Percentiles rank a stretch among this genome's conserved stretches.
phyloP scores from a whole-genome alignment of 2,888 invertebrate species.

The Lumbricus terrestris region DNA sequence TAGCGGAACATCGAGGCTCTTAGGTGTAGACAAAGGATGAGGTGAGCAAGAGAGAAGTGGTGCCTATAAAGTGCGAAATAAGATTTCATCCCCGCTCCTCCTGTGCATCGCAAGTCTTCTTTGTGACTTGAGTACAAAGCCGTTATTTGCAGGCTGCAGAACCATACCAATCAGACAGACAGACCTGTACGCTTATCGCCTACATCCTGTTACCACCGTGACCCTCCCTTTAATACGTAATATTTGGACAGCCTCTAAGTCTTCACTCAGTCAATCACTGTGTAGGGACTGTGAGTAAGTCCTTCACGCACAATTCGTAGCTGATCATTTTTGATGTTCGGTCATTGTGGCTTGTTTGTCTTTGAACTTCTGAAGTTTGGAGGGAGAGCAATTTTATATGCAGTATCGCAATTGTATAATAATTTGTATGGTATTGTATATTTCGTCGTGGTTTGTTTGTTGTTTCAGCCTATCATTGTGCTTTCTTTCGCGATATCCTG shows the following conservation, averaged over 20 bases:
- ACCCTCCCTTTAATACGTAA: too few species aligned
- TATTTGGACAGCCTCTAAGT: not conserved
- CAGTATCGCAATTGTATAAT: too few species aligned
- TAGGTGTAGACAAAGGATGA: not conserved
- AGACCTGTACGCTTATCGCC: too few species aligned
- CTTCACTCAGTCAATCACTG: not conserved
- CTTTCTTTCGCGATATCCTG: conserved; percentile 81
- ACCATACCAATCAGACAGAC: too few species aligned
- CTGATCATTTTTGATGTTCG: not conserved
- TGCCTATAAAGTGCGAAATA: not conserved
- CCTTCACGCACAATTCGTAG: not conserved
- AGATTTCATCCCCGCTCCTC: too few species aligned
- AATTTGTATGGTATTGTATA: too few species aligned
- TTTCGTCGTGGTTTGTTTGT: not conserved
- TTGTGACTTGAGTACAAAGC: too few species aligned
- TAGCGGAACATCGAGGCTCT: too few species aligned
- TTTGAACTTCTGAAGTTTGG: not conserved
- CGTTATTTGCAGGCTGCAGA: too few species aligned
- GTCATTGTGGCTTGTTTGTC: not conserved
- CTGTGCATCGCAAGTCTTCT: too few species aligned
- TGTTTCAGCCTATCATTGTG: conserved; percentile 39
- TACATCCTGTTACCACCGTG: too few species aligned
- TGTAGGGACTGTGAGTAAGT: not conserved
- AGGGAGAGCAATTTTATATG: too few species aligned
- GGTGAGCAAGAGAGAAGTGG: not conserved